Base-by-base conservation (phyloP, 2,888 invertebrate species). In the Dione vanillae region DNA sequence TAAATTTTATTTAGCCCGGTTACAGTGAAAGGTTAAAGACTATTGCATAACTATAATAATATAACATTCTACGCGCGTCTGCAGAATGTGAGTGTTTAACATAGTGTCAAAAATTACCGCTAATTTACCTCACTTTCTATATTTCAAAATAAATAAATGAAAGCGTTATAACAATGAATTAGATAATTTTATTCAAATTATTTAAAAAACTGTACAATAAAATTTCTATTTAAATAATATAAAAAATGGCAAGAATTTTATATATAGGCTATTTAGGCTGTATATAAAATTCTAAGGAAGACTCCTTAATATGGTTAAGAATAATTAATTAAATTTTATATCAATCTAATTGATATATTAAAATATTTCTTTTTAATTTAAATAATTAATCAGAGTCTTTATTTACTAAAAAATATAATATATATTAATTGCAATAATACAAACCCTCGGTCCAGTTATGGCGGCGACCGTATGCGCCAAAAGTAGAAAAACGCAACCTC, bases 401-500 rank as follows among this genome's bases (percentile, higher is more conserved):
- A 9, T 19, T 10, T 19, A 43, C 1, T 41, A 59, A 49, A n/a
- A 10, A 16, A 10, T 37, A 14, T 6, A 16, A n/a, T 9, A 45
- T 27, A 27, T 27, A 43, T n/a, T 7, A 43, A 40, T n/a, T n/a
- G n/a, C n/a, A 47, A 20, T 16, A 20, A 49, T 65, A 74, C 91
- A 83, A 70, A 93, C 93, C 85, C 92, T 92, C 71, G 92, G 93
- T 83, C 88, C 92, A 78, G 93, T 92, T 74, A 93, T 92, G 85
- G 93, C 93, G 85, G 87, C 86, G 83, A 88, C 92, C 74, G 86
- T 86, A 78, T 91, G 92, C 91, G 89, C 92, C 92, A 92, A 85
- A 79, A 92, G 80, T 83, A 92, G 80, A 78, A 91, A 82, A 83
- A 90, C 83, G 83, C 83, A 84, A 80, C 87, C 87, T 87, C 88